These are phyloP conservation scores for Parazoanthus swiftii DNA, from an alignment of 92 coral and sea anemone species.

Conservation along the genomic window DNA sequence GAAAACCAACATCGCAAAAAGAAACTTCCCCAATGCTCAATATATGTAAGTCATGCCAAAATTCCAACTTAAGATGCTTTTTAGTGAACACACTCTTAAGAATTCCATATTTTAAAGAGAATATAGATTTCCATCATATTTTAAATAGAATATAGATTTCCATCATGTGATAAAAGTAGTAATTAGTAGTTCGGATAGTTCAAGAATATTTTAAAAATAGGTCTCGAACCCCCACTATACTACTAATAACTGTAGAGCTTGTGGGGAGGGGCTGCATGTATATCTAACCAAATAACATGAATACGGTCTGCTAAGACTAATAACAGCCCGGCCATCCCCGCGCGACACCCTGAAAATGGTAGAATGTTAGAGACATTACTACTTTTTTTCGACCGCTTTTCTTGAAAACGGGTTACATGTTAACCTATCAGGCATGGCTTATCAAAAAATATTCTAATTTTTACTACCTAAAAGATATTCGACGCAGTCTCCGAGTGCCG, in stretches of 20 bases:
- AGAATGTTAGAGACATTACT: no score
- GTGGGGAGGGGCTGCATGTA: conserved; percentile 19
- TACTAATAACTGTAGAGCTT: conserved; percentile 23
- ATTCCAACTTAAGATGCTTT: conserved; percentile 23
- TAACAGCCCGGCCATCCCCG: conserved; percentile 8
- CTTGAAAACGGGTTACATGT: no score
- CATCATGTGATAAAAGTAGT: not conserved
- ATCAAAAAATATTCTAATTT: no score
- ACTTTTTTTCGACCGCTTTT: no score
- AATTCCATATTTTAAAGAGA: conserved; percentile 16
- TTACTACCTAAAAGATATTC: no score
- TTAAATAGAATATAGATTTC: not conserved
- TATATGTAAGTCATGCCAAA: not conserved
- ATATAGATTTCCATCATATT: conserved; percentile 19
- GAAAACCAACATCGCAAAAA: no score
- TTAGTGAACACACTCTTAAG: conserved; percentile 23
- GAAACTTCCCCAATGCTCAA: no score
- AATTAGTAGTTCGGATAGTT: not conserved
- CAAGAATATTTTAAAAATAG: conserved; percentile 2
- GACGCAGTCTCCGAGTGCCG: no score
- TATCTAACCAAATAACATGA: conserved; percentile 2
- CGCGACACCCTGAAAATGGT: not conserved
- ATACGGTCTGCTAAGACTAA: conserved; percentile 8
- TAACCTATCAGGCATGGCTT: not conserved
- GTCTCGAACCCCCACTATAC: conserved; percentile 12